Conservation (phyloP, 2,797 vertebrate genomes). For the Phataginus tricuspis region DNA sequence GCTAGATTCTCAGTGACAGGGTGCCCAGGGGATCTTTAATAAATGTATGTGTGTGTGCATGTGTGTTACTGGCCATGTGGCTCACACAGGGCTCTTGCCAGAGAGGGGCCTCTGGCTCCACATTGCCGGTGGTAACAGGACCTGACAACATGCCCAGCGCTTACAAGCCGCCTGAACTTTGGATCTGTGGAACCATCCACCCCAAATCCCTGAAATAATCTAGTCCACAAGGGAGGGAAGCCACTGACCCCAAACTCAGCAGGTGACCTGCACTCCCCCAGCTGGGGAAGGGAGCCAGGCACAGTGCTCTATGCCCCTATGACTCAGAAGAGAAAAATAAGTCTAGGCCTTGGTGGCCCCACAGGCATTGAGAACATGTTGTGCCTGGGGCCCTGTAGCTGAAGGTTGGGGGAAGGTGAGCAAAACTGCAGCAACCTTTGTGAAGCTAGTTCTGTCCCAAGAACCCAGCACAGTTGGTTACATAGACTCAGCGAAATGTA, state of each 20-base stretch:
- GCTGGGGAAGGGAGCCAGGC: background rate
- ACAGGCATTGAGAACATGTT: background rate
- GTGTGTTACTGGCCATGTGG: background rate
- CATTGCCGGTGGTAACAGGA: rapidly evolving
- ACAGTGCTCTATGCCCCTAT: background rate
- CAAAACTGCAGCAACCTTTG: background rate
- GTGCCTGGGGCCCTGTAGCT: background rate
- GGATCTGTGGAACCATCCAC: background rate
- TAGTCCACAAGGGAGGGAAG: background rate
- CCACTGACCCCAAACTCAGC: background rate
- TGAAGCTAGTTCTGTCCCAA: background rate
- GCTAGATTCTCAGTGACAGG: background rate
- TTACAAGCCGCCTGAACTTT: background rate
- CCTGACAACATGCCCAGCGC: background rate
- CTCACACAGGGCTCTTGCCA: background rate
- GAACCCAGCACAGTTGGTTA: background rate
- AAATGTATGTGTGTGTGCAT: background rate
- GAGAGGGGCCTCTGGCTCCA: background rate
- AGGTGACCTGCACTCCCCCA: background rate
- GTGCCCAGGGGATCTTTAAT: background rate
- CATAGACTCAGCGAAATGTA: background rate
- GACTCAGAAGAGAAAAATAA: background rate
- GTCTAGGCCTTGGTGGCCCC: background rate
- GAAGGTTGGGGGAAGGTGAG: background rate
- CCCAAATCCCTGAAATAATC: background rate